Percentiles rank a stretch among this genome's conserved stretches.
These are phyloP conservation scores for Neodon shergylaensis DNA, from an alignment of 2,113 vertebrate species.

Conservation along the genomic window DNA sequence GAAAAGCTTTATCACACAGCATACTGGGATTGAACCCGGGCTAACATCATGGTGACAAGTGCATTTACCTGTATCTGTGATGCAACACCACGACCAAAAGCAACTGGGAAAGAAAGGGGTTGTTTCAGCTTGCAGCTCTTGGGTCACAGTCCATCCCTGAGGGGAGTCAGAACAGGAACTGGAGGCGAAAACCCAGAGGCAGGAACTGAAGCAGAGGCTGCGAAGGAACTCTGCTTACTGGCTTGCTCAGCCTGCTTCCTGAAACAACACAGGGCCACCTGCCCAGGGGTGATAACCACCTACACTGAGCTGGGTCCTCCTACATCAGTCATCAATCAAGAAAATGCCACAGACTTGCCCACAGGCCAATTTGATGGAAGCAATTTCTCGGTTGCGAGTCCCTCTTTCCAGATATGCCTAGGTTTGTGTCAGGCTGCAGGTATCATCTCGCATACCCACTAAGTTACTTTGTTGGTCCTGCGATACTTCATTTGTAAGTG, in stretches of 20 bases:
- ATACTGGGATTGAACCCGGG: background rate
- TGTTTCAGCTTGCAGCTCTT: background rate
- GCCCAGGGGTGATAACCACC: background rate
- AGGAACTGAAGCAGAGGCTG: background rate
- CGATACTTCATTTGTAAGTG: background rate
- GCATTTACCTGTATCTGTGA: background rate
- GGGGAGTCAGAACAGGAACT: background rate
- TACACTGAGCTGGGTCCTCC: background rate
- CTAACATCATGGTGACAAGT: background rate
- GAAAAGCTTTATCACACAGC: background rate
- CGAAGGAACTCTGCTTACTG: background rate
- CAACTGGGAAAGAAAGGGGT: background rate
- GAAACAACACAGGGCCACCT: background rate
- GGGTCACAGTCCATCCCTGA: background rate
- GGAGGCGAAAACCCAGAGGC: background rate
- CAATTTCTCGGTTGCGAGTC: background rate
- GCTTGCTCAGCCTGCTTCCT: background rate
- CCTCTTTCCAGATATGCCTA: background rate
- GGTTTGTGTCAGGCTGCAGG: background rate
- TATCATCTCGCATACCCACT: background rate
- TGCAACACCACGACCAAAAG: background rate
- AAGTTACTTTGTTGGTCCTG: background rate
- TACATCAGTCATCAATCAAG: background rate
- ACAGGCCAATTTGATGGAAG: background rate
- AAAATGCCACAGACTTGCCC: background rate